Percentiles rank a stretch among this genome's conserved stretches.
Conservation (phyloP, 2,113 vertebrate species). For the Craseonycteris thonglongyai region DNA sequence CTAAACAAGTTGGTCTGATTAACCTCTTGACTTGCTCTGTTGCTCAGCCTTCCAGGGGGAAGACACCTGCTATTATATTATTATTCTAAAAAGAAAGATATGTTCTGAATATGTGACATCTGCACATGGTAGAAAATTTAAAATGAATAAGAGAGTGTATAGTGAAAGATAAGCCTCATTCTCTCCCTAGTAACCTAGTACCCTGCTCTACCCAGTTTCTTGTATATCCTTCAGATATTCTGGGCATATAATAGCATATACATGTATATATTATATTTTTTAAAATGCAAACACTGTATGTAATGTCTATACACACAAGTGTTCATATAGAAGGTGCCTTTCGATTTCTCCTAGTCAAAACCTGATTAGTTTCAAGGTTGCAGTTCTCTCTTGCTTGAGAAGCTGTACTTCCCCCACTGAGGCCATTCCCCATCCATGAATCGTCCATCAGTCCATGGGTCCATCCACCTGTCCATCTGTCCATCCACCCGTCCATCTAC, state of each 20-base stretch:
- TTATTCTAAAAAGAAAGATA: background rate
- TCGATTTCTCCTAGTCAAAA: background rate
- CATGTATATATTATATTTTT: background rate
- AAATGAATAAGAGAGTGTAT: background rate
- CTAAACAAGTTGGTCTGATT: background rate
- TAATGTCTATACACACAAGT: background rate
- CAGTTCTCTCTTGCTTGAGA: background rate
- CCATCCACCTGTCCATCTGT: background rate
- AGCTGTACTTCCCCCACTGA: background rate
- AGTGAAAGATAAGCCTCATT: background rate
- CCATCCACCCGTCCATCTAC: background rate
- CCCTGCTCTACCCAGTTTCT: background rate
- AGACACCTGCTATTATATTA: background rate
- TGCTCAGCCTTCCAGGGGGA: background rate
- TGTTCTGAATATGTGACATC: background rate
- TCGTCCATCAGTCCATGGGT: background rate
- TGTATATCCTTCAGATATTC: background rate
- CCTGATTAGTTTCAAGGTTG: background rate
- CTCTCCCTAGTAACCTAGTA: background rate
- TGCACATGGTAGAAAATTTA: background rate
- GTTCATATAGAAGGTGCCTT: background rate
- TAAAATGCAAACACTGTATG: background rate
- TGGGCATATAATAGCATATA: background rate
- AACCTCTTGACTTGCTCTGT: background rate
- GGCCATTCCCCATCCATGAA: background rate